Evolutionary conservation across 92 coral and sea anemone species (phyloP), one percentile per base, ranked within the genome.

Genomic region (Palythoa caribaeorum): DNA sequence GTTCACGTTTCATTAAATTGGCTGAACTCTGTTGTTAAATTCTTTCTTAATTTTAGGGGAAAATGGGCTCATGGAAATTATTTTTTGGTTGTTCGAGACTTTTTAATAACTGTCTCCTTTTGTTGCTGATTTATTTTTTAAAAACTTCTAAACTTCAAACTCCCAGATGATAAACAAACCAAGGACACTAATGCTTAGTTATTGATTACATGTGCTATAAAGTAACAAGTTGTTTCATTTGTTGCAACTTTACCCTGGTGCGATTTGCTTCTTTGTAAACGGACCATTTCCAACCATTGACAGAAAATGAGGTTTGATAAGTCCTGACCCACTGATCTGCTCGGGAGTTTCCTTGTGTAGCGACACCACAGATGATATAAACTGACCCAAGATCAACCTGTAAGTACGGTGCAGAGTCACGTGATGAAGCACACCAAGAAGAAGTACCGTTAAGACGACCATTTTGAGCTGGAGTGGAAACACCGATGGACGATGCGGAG

Each of bases 301-400:
- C n/a, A 37, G 87, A 88, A 2, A 28, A 37, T 40, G 17, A 28
- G 5, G 80, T n/a, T 80, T 52, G 62, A 53, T 79, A 88, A 16
- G 55, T 88, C 51, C 52, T 79, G 40, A 88, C 90, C 90, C 90
- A 88, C 87, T 88, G 80, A 55, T 88, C 87, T 0, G 79, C 80
- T 71, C 10, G 19, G 16, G 87, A 71, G 54, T 88, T 79, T 17
- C 90, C 90, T 60, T 88, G 90, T 69, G 90, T 88, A 63, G 90
- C 84, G 40, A 88, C 80, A 79, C 87, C 90, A 80, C 90, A 88
- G 51, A 88, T 53, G 74, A 88, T 88, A 13, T 88, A 47, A 57
- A 37, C 72, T 69, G 87, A 50, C 28, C 78, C 55, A 65, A 88
- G 86, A 55, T 88, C 90, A 88, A 88, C 76, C 73, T 79, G 87